Percentiles rank a stretch among this genome's conserved stretches.
phyloP scores from a whole-genome alignment of 2,888 invertebrate species.

The Philopedon plagiatum region DNA sequence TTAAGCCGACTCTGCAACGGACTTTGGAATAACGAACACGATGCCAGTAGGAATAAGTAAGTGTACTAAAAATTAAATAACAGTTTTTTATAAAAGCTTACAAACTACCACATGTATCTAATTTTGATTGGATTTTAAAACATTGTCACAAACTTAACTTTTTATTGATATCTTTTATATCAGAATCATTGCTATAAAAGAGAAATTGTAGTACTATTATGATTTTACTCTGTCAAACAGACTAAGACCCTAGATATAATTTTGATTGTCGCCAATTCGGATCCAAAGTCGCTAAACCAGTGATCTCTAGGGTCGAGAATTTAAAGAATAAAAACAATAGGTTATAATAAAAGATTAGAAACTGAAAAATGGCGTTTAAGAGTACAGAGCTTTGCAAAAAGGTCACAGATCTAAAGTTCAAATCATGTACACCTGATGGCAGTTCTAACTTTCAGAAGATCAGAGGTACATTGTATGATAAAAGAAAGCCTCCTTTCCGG shows the following conservation, averaged over 20 bases:
- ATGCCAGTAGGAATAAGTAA: slow-evolving; percentile 50
- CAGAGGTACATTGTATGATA: no score
- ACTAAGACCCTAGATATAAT: not conserved
- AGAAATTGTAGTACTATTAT: no score
- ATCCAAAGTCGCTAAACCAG: slow-evolving; percentile 21
- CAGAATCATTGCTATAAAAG: no score
- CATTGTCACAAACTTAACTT: no score
- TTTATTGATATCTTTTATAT: no score
- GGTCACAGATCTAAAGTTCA: slow-evolving; percentile 30
- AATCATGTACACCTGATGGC: no score
- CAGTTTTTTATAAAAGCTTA: no score
- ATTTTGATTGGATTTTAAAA: no score
- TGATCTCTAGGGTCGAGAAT: slow-evolving; percentile 18
- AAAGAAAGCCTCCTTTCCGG: no score
- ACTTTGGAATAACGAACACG: slow-evolving; percentile 1
- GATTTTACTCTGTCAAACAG: slow-evolving; percentile 7
- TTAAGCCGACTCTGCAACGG: slow-evolving; percentile 14
- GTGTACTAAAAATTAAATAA: slow-evolving; percentile 7
- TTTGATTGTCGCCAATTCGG: not conserved
- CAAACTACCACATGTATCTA: no score
- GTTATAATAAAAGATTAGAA: slow-evolving; percentile 12
- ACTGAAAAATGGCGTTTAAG: not conserved
- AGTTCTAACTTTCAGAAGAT: no score
- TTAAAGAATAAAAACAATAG: slow-evolving; percentile 26
- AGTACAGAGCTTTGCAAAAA: slow-evolving; percentile 19